Evolutionary conservation across 2,113 vertebrate genomes (phyloP).

Genomic region (Mormyrus iriodes): DNA sequence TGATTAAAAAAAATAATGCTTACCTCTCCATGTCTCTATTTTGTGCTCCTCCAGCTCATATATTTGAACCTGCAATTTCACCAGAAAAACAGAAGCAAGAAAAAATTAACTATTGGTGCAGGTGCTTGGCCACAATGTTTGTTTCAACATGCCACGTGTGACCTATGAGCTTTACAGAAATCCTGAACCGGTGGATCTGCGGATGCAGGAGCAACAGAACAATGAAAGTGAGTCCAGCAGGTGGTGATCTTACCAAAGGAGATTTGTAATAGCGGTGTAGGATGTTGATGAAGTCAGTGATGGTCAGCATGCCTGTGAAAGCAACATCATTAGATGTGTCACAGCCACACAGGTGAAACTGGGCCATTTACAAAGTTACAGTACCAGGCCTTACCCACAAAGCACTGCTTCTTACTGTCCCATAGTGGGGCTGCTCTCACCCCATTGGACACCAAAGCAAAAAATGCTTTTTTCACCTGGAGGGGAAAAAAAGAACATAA

Average conservation of each 20-base stretch:
- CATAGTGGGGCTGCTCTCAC: constrained; percentile 91
- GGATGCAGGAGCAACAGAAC: not conserved
- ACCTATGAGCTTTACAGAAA: not conserved
- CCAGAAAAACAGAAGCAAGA: not conserved
- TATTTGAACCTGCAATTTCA: constrained; percentile 80
- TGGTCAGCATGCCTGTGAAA: constrained; percentile 85
- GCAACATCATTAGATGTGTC: not conserved
- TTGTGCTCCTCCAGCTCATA: constrained; percentile 97
- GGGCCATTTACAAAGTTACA: not conserved
- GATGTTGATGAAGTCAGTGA: constrained; percentile 98
- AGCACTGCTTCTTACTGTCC: constrained; percentile 96
- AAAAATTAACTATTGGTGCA: not conserved
- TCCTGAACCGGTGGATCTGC: not conserved
- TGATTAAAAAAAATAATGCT: constrained; percentile 18
- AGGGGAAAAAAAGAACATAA: constrained; percentile 6
- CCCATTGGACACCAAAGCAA: constrained; percentile 91
- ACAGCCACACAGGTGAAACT: not conserved
- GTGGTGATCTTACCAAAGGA: constrained; percentile 74
- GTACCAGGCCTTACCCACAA: constrained; percentile 75
- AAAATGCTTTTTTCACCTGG: constrained; percentile 97
- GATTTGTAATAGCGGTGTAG: constrained; percentile 97
- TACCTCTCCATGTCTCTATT: constrained; percentile 98
- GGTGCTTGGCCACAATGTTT: not conserved
- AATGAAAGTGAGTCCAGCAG: not conserved
- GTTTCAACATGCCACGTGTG: not conserved